Conservation (phyloP, 2,888 invertebrate species). For the Muschampia plurimacula region DNA sequence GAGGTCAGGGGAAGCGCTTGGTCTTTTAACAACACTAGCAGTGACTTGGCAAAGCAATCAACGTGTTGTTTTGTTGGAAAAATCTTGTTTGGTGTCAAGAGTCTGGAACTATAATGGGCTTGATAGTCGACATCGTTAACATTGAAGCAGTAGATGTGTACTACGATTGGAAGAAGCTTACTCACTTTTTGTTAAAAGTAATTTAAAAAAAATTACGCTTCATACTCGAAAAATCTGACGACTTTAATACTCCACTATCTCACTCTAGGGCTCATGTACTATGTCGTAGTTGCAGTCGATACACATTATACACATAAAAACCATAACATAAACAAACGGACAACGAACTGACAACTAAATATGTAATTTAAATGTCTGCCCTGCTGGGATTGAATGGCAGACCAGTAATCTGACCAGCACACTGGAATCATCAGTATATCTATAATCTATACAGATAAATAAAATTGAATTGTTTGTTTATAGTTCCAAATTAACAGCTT, state of each 20-base stretch:
- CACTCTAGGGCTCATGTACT: no score
- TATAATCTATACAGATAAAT: no score
- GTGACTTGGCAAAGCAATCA: conserved; percentile 26
- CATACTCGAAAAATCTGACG: no score
- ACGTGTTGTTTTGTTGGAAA: conserved; percentile 15
- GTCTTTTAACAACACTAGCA: conserved; percentile 18
- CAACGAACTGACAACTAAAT: background rate
- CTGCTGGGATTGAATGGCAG: no score
- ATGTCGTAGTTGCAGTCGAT: no score
- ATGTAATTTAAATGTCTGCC: no score
- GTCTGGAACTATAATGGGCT: background rate
- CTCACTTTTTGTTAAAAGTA: background rate
- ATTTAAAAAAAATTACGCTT: no score
- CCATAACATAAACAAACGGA: background rate
- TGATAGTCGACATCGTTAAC: conserved; percentile 2
- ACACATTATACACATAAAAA: background rate
- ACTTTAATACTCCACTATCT: no score
- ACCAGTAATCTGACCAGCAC: background rate
- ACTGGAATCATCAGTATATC: no score
- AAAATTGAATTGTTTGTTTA: no score
- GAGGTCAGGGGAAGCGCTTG: conserved; percentile 30
- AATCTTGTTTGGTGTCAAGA: conserved; percentile 14
- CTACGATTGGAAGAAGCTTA: background rate
- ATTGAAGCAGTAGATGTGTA: background rate
- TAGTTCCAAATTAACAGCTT: no score